phyloP scores from a whole-genome alignment of 2,797 vertebrate species.

The Cossypha niveicapilla region DNA sequence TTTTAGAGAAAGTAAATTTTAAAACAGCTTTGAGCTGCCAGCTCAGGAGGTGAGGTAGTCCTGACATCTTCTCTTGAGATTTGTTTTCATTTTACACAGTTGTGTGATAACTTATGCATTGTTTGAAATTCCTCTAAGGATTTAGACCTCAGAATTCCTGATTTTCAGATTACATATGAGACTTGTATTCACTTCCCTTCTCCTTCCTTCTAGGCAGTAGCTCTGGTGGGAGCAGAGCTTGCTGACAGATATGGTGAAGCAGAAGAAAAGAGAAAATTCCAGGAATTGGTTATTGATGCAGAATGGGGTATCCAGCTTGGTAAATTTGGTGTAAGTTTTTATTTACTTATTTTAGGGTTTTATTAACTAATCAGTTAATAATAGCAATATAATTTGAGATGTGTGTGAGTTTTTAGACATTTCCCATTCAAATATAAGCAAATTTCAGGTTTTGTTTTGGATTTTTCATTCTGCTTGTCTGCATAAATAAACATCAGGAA shows the following conservation, averaged over 20 bases:
- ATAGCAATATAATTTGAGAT: background rate
- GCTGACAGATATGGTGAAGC: constrained; percentile 77
- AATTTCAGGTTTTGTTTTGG: fast-evolving
- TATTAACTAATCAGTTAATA: background rate
- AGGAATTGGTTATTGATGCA: constrained; percentile 85
- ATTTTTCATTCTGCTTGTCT: background rate
- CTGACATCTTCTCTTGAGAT: background rate
- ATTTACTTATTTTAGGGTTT: background rate
- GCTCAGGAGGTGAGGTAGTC: background rate
- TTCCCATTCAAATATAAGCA: background rate
- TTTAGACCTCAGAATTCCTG: background rate
- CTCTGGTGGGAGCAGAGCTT: constrained; percentile 84
- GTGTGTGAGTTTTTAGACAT: background rate
- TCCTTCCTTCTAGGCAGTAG: constrained; percentile 80
- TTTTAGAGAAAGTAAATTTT: background rate
- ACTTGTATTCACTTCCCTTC: background rate
- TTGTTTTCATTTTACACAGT: background rate
- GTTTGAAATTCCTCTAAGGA: background rate
- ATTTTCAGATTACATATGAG: background rate
- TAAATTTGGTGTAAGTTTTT: constrained; percentile 83
- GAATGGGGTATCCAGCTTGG: constrained; percentile 89
- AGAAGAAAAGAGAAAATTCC: constrained; percentile 81
- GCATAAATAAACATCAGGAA: background rate
- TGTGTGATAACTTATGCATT: background rate
- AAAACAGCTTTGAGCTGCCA: background rate